Conservation (phyloP, 2,113 vertebrate genomes). For the Gasterosteus nipponicus region DNA sequence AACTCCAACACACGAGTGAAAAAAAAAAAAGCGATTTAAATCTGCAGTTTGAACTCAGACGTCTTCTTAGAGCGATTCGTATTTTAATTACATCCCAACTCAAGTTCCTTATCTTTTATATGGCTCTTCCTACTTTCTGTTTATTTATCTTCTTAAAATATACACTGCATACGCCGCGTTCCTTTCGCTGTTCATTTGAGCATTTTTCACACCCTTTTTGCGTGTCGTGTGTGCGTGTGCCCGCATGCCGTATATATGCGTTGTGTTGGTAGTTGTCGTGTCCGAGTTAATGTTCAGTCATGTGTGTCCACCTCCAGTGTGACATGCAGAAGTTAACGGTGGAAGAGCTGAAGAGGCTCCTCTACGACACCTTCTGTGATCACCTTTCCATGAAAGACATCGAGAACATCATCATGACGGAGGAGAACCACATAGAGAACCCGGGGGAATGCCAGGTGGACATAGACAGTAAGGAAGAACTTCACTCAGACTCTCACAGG, state of each 20-base stretch:
- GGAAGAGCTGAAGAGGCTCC: slow-evolving; percentile 95
- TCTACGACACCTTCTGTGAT: slow-evolving; percentile 98
- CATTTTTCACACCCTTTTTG: neutral
- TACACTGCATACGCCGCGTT: too few relatives aligned
- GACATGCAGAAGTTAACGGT: slow-evolving; percentile 99
- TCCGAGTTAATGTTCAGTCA: slow-evolving; percentile 17
- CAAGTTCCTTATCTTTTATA: neutral
- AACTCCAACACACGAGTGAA: neutral
- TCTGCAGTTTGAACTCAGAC: neutral
- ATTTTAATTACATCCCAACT: neutral
- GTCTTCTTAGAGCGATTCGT: too few relatives aligned
- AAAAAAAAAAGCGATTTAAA: neutral
- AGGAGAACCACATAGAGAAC: slow-evolving; percentile 97
- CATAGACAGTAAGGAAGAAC: slow-evolving; percentile 92
- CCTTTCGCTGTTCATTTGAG: neutral
- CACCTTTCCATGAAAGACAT: slow-evolving; percentile 99
- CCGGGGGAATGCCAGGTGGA: slow-evolving; percentile 92
- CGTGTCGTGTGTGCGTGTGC: neutral
- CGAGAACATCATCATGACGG: slow-evolving; percentile 99
- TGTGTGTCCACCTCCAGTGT: slow-evolving; percentile 81
- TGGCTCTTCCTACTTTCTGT: neutral
- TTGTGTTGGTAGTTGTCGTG: neutral
- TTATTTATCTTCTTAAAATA: neutral
- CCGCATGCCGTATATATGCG: neutral
- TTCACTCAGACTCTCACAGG: neutral